phyloP scores from a whole-genome alignment of 64 coral and sea anemone species.

The Montipora efflorescens region DNA sequence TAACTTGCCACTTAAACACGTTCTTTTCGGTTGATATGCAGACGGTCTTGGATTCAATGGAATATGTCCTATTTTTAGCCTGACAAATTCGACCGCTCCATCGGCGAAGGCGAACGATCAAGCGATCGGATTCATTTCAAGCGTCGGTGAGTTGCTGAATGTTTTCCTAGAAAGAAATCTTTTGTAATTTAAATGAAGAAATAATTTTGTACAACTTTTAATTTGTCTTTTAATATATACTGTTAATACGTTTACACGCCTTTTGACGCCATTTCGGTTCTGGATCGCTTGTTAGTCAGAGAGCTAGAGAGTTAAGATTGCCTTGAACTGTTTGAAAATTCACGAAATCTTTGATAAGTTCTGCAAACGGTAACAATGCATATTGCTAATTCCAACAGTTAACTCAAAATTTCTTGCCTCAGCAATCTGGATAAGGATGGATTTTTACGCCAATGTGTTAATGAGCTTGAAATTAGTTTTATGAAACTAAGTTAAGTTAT shows the following conservation, averaged over 20 bases:
- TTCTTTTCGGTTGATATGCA: neutral
- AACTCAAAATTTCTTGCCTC: too few relatives aligned
- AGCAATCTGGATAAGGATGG: too few relatives aligned
- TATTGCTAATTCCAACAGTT: too few relatives aligned
- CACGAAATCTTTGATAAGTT: neutral
- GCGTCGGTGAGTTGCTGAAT: conserved; percentile 14
- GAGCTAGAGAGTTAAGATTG: too few relatives aligned
- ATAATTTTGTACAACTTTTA: neutral
- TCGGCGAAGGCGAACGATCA: conserved; percentile 12
- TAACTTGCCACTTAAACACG: neutral
- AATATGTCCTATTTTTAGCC: conserved; percentile 26
- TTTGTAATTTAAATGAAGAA: too few relatives aligned
- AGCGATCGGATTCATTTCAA: conserved; percentile 12
- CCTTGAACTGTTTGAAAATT: too few relatives aligned
- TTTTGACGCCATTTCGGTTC: neutral
- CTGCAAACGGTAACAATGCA: too few relatives aligned
- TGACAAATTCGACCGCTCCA: neutral
- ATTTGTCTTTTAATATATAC: too few relatives aligned
- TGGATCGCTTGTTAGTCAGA: too few relatives aligned
- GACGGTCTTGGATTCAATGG: neutral
- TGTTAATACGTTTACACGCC: neutral
- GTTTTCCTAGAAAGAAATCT: neutral
- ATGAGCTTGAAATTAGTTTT: too few relatives aligned
- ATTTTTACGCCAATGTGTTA: too few relatives aligned
- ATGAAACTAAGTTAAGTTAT: too few relatives aligned